Conservation (phyloP, 1,140 invertebrate genomes). For the Geopemphigus sp. region DNA sequence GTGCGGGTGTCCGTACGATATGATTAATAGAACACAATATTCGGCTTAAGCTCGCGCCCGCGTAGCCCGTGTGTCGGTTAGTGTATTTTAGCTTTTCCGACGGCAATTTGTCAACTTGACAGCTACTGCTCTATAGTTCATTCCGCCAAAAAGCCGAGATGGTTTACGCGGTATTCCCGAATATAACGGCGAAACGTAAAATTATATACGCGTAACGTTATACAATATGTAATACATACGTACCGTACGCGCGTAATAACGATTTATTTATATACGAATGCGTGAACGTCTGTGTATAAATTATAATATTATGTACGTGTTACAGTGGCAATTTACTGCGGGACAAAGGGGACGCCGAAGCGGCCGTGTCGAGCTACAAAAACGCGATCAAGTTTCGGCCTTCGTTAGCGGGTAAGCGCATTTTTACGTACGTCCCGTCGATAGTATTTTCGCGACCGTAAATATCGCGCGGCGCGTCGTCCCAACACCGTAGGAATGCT, state of each 20-base stretch:
- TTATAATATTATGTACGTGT: slow-evolving; percentile 55
- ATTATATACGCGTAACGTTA: not conserved
- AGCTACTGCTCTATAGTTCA: slow-evolving; percentile 22
- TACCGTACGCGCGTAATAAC: not conserved
- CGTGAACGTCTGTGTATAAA: not conserved
- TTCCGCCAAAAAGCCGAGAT: slow-evolving; percentile 10
- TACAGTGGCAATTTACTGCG: slow-evolving; percentile 90
- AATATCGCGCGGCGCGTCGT: no score
- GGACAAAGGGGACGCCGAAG: slow-evolving; percentile 80
- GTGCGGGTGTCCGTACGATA: slow-evolving; percentile 4
- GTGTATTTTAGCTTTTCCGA: slow-evolving; percentile 25
- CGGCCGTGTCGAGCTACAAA: slow-evolving; percentile 89
- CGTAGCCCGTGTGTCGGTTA: not conserved
- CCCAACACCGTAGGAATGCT: no score
- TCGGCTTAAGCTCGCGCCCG: not conserved
- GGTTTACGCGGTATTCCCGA: not conserved
- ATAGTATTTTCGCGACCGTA: no score
- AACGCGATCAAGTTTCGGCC: slow-evolving; percentile 90
- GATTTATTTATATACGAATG: not conserved
- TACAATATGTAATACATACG: no score
- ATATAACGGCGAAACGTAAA: not conserved
- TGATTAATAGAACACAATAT: slow-evolving; percentile 44
- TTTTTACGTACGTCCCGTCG: not conserved
- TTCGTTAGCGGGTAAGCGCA: slow-evolving; percentile 81
- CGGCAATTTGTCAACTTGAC: slow-evolving; percentile 48